Percentiles rank a stretch among this genome's conserved stretches.
Conservation (phyloP, 2,797 vertebrate genomes). For the Oreochromis grahami region DNA sequence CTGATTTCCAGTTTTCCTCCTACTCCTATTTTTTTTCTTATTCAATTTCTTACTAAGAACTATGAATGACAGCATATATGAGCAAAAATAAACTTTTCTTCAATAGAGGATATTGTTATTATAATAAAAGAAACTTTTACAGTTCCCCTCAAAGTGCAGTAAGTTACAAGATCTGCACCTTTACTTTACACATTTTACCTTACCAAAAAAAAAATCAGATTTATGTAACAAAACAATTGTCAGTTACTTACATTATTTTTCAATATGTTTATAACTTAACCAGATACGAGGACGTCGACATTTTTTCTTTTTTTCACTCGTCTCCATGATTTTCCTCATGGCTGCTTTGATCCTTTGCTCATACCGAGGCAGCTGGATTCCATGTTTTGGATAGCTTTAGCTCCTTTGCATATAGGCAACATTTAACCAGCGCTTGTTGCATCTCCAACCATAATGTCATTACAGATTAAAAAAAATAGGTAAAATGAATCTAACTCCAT, state of each 20-base stretch:
- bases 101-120: not conserved
- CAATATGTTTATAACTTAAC: not conserved
- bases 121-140: not conserved
- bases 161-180: not conserved
- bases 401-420: not conserved
- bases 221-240: not conserved
- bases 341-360: not conserved
- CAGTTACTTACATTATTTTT: not conserved
- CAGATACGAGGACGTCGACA: not conserved
- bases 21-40: not conserved
- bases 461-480: not conserved
- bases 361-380: not conserved
- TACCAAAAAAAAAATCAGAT: not conserved
- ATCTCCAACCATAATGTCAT: not conserved
- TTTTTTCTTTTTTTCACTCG: not conserved
- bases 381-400: not conserved
- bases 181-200: not conserved
- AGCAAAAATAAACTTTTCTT: not conserved
- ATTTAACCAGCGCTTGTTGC: not conserved
- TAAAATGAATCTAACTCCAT: not conserved
- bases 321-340: not conserved
- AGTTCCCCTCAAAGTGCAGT: not conserved
- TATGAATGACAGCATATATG: not conserved
- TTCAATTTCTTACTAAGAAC: not conserved
- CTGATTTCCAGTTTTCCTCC: not conserved